Conservation (phyloP, 2,797 vertebrate species). For the Botia almorhae region DNA sequence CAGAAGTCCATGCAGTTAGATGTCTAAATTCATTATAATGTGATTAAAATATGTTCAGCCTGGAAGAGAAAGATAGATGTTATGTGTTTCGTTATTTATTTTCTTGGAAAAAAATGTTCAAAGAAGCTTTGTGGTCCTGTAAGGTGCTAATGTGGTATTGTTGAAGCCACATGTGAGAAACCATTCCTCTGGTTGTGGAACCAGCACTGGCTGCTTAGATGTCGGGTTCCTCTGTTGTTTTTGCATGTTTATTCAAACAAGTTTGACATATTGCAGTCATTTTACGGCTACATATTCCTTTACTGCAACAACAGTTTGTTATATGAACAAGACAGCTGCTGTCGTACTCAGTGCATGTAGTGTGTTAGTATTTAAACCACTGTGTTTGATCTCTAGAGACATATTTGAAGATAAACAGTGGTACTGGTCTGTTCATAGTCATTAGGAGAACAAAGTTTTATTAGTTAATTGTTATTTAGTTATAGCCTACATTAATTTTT, state of each 20-base stretch:
- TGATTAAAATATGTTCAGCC: not conserved
- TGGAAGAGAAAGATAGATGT: not conserved
- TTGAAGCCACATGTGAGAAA: not conserved
- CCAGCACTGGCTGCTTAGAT: slow-evolving; percentile 7
- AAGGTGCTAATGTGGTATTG: not conserved
- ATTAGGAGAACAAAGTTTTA: slow-evolving; percentile 7
- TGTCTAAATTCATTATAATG: not conserved
- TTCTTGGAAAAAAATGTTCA: not conserved
- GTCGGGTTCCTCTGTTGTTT: slow-evolving; percentile 34
- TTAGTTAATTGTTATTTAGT: not conserved
- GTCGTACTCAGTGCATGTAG: slow-evolving; percentile 21
- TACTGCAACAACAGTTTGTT: slow-evolving; percentile 33
- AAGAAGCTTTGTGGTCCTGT: not conserved
- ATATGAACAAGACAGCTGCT: slow-evolving; percentile 36
- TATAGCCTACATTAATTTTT: not conserved
- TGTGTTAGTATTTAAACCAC: slow-evolving; percentile 17
- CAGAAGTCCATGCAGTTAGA: not conserved
- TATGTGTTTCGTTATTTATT: not conserved
- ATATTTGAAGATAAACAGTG: not conserved
- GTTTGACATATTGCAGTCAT: slow-evolving; percentile 28
- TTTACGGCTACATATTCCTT: slow-evolving; percentile 5
- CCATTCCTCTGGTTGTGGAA: not conserved
- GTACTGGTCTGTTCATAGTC: slow-evolving; percentile 18
- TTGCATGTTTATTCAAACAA: slow-evolving; percentile 7
- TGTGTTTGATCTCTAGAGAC: slow-evolving; percentile 29